Conservation (phyloP, 2,888 invertebrate genomes). For the Andrena flavipes region DNA sequence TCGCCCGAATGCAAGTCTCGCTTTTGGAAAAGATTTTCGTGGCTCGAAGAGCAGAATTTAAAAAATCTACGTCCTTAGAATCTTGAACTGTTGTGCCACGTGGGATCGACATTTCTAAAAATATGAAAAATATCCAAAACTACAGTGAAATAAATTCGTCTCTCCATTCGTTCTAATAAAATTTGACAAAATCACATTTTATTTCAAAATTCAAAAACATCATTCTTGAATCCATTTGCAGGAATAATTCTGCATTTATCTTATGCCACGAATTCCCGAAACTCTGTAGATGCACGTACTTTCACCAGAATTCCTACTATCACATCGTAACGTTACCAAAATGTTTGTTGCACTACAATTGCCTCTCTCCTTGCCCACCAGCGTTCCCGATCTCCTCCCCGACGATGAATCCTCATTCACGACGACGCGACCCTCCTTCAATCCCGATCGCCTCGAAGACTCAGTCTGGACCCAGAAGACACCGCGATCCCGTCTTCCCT, state of each 20-base stretch:
- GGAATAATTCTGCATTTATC: no score
- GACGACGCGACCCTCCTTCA: slow-evolving; percentile 22
- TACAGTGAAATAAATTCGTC: no score
- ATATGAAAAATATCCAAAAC: not conserved
- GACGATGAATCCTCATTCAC: slow-evolving; percentile 22
- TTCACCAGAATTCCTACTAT: no score
- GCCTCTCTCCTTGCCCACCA: not conserved
- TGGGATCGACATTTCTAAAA: not conserved
- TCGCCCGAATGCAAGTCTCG: not conserved
- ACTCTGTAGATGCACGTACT: no score
- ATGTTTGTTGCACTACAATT: not conserved
- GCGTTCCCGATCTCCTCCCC: slow-evolving; percentile 2
- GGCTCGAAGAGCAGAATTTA: not conserved
- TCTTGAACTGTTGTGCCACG: no score
- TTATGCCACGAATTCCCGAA: no score
- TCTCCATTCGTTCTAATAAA: not conserved
- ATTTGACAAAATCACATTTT: not conserved
- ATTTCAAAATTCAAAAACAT: not conserved
- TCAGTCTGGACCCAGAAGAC: not conserved
- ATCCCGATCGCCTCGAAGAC: slow-evolving; percentile 8
- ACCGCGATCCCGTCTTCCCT: slow-evolving; percentile 14
- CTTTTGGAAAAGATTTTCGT: not conserved
- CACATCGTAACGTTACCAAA: no score
- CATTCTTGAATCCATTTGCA: no score
- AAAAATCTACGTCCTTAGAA: not conserved